phyloP scores from a whole-genome alignment of 2,797 vertebrate genomes.

The Discoglossus pictus region DNA sequence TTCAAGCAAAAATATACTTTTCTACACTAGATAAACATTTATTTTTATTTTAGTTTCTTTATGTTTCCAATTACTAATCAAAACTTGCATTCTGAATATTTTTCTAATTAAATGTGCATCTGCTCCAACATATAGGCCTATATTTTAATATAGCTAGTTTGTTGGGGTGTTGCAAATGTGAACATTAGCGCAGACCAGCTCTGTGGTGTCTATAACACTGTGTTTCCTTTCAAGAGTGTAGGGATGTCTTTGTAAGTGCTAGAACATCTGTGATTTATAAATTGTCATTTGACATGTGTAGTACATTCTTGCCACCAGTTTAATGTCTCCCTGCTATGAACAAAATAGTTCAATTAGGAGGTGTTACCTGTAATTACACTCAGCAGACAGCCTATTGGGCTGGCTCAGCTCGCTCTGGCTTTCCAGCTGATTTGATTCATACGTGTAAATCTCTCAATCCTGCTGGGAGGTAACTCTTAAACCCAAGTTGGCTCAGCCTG shows the following conservation, averaged over 20 bases:
- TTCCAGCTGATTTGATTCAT: constrained; percentile 46
- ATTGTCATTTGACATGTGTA: constrained; percentile 29
- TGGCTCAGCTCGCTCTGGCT: constrained; percentile 24
- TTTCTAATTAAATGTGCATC: background rate
- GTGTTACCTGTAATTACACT: constrained; percentile 36
- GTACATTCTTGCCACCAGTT: constrained; percentile 18
- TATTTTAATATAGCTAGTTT: background rate
- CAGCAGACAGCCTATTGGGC: constrained; percentile 11
- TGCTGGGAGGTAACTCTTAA: constrained; percentile 40
- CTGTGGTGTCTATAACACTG: background rate
- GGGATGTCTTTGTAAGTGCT: background rate
- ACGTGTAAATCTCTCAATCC: constrained; percentile 47
- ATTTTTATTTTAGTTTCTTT: no score
- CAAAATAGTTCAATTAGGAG: constrained; percentile 31
- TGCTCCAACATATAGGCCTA: background rate
- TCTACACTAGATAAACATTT: no score
- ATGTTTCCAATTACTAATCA: no score
- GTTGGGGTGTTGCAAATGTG: no score
- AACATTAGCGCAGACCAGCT: no score
- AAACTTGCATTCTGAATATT: constrained; percentile 1
- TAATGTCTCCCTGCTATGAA: constrained; percentile 23
- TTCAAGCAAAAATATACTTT: no score
- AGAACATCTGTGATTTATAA: constrained; percentile 25
- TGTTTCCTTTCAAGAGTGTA: background rate
- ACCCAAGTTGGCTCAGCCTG: constrained; percentile 34